Evolutionary conservation across 2,113 vertebrate species (phyloP).

Genomic region (Archilochus colubris): DNA sequence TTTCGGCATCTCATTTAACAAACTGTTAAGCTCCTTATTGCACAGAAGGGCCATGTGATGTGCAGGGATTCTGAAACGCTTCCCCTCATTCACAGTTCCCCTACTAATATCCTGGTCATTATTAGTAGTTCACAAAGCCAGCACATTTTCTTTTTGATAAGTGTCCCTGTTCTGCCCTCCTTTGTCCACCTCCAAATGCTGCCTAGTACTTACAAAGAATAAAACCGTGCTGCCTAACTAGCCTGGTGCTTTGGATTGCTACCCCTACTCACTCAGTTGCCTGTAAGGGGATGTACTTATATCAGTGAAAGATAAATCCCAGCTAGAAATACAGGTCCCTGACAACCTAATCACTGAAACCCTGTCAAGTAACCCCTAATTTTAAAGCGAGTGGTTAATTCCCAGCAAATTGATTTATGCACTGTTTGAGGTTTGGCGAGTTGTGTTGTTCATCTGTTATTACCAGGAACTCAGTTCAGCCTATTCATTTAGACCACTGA

Average conservation of each 20-base stretch:
- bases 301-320: constrained; percentile 76
- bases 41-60: constrained; percentile 55
- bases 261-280: constrained; percentile 22
- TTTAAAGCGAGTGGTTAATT: constrained; percentile 82
- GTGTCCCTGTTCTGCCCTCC: constrained; percentile 46
- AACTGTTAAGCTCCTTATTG: constrained; percentile 64
- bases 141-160: constrained; percentile 40
- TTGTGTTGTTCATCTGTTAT: constrained; percentile 82
- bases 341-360: constrained; percentile 79
- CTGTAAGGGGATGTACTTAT: constrained; percentile 55
- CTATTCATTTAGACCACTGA: constrained; percentile 79
- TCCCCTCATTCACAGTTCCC: constrained; percentile 25
- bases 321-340: constrained; percentile 74
- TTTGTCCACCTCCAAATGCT: constrained; percentile 56
- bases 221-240: constrained; percentile 41
- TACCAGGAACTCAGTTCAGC: constrained; percentile 75
- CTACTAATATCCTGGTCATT: constrained; percentile 32
- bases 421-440: constrained; percentile 81
- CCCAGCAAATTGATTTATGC: constrained; percentile 84
- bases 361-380: constrained; percentile 83
- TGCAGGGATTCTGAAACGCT: constrained; percentile 43
- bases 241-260: constrained; percentile 19
- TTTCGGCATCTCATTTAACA: constrained; percentile 65
- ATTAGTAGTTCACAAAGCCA: constrained; percentile 54
- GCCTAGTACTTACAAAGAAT: constrained; percentile 42